Base-by-base conservation (phyloP, 1,140 invertebrate species). In the Danaus plexippus region DNA sequence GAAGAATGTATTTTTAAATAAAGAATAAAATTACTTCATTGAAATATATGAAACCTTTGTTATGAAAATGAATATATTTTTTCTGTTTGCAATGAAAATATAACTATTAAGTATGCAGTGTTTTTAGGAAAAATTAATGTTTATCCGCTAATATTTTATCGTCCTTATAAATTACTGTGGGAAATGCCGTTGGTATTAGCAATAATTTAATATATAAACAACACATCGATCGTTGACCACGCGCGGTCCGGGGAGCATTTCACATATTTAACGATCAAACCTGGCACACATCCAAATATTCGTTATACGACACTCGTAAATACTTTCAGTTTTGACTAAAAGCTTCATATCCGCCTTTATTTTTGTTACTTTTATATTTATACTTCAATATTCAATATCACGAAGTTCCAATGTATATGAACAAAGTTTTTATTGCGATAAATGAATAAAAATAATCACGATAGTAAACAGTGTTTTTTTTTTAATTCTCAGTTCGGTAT, bases 161-260 rank as follows among this genome's bases (percentile, higher is more conserved):
- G 22, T 32, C 22, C 22, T 32, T 32, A 32, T 32, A 32, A 32
- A 32, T 32, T 32, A 3, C 4, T 32, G 22, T 32, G 22, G 22
- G 22, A 32, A 32, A 32, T 32, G 22, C 22, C 22, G 22, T 32
- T 32, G 2, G 22, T 32, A 32, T 32, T 32, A 32, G 45, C 44
- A 48, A 52, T 52, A 58, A 52, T 71, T 71, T 65, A 61, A 66
- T 74, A 70, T 69, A 80, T 74, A 79, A 80, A 83, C 72, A 79
- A 75, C 58, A 77, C 77, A 73, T 71, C 73, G 70, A 78, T 66
- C 76, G 77, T 72, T 77, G 79, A 80, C 75, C 76, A 82, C 81
- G 77, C 71, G 71, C 59, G 63, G 66, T 32, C 22, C 22, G 22
- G 22, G 22, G 22, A 32, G 22, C 22, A 6, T 32, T 32, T 32